Percentiles rank a stretch among this genome's conserved stretches.
phyloP scores from a whole-genome alignment of 1,140 invertebrate genomes.

The Batillaria attramentaria region DNA sequence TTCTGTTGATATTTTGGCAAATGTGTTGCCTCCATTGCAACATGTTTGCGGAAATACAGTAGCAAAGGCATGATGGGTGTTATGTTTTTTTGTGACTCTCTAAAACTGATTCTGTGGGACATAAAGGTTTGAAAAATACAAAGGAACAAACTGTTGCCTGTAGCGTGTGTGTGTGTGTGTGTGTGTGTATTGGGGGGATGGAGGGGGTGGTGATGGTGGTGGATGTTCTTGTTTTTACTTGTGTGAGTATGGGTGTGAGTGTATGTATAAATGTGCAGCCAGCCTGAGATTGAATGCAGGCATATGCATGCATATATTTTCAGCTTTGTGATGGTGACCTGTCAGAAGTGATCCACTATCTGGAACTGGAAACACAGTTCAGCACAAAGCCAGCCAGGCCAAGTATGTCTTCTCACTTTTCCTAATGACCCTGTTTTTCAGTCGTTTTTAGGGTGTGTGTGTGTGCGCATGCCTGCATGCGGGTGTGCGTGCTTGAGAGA shows the following conservation, averaged over 20 bases:
- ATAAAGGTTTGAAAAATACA: too few species aligned
- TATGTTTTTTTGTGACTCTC: too few species aligned
- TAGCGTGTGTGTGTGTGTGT: background rate
- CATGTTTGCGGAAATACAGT: too few species aligned
- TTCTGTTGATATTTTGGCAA: too few species aligned
- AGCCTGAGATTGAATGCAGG: background rate
- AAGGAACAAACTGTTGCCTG: too few species aligned
- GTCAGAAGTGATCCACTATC: conserved; percentile 65
- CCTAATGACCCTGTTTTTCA: background rate
- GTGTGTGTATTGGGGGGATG: background rate
- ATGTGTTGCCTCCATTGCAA: too few species aligned
- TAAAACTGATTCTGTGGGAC: too few species aligned
- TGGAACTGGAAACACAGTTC: conserved; percentile 70
- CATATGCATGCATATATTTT: conserved; percentile 24
- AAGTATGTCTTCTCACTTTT: conserved; percentile 41
- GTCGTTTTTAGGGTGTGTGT: background rate
- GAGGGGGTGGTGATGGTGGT: too few species aligned
- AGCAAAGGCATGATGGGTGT: too few species aligned
- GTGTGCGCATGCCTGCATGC: background rate
- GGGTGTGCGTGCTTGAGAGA: background rate
- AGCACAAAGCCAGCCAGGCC: conserved; percentile 56
- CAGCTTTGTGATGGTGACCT: conserved; percentile 55
- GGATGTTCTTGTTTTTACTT: too few species aligned
- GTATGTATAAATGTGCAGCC: too few species aligned
- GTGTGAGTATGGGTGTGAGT: too few species aligned